Evolutionary conservation across 2,113 vertebrate genomes (phyloP), one percentile per base, ranked within the genome.

Genomic region (Xyliphius kryptos): DNA sequence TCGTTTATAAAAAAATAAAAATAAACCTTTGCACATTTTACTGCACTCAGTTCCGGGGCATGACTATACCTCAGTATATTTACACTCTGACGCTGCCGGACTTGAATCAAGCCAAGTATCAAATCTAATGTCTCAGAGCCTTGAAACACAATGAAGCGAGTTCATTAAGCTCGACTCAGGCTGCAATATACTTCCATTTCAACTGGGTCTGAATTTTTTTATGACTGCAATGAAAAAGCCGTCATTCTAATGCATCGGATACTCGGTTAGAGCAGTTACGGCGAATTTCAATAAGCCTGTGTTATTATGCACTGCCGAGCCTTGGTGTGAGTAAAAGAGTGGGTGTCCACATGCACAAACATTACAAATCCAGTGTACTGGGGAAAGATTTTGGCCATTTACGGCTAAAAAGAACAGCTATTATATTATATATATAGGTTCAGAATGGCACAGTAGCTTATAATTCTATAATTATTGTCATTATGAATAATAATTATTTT

Each of bases 231-330:
- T n/a, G n/a, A n/a, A n/a, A n/a, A n/a, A n/a, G n/a, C n/a, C n/a
- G n/a, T n/a, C n/a, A n/a, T n/a, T n/a, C n/a, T n/a, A n/a, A n/a
- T n/a, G n/a, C n/a, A n/a, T n/a, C n/a, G n/a, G n/a, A n/a, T n/a
- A n/a, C n/a, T n/a, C n/a, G n/a, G n/a, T n/a, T n/a, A n/a, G n/a
- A n/a, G n/a, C n/a, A n/a, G n/a, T n/a, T n/a, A 67, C 53, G 37
- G 50, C 62, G 77, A 76, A 76, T 77, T 70, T 77, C 76, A 80
- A 83, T 75, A 70, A 67, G 44, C 21, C 67, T 67, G n/a, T n/a
- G n/a, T 68, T 17, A 73, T 77, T 65, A 74, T 61, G 62, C 63
- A 71, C 63, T 21, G 69, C 72, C 71, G 68, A 70, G 50, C 40
- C 52, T 59, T 51, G 22, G 61, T 60, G 70, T 41, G 65, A 68